phyloP scores from a whole-genome alignment of 1,140 invertebrate species.

The Magallana angulata region DNA sequence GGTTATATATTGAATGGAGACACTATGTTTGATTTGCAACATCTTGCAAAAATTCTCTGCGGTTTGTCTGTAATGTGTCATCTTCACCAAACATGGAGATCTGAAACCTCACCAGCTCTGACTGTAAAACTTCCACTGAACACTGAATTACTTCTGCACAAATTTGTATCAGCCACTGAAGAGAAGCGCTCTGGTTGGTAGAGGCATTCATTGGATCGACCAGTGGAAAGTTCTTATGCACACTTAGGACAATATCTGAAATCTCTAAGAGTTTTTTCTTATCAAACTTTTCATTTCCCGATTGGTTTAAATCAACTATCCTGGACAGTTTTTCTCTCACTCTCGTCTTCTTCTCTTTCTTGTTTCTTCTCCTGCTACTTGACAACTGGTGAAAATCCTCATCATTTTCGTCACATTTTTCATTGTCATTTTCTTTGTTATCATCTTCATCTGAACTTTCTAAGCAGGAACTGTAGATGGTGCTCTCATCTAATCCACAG shows the following conservation, averaged over 20 bases:
- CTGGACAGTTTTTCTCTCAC: not conserved
- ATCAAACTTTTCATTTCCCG: not conserved
- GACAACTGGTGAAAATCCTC: not conserved
- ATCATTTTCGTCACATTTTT: not conserved
- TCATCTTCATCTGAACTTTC: not conserved
- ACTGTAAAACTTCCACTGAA: not conserved
- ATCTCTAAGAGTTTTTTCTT: not conserved
- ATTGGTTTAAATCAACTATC: not conserved
- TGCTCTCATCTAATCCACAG: constrained; percentile 9
- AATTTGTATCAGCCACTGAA: constrained; percentile 18
- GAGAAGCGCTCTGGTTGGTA: constrained; percentile 13
- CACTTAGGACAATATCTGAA: not conserved
- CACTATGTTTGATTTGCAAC: not conserved
- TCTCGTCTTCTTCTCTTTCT: not conserved
- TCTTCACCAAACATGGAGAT: not conserved
- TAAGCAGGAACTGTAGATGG: not conserved
- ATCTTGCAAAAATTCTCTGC: not conserved
- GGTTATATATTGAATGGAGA: too few species aligned
- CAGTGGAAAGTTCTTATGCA: not conserved
- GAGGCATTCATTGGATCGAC: not conserved
- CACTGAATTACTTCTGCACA: constrained; percentile 19
- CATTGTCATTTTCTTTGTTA: not conserved
- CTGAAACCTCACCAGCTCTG: constrained; percentile 8
- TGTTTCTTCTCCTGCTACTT: not conserved
- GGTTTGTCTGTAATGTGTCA: not conserved